Base-by-base conservation (phyloP, 2,113 vertebrate species). In the Mirounga angustirostris region DNA sequence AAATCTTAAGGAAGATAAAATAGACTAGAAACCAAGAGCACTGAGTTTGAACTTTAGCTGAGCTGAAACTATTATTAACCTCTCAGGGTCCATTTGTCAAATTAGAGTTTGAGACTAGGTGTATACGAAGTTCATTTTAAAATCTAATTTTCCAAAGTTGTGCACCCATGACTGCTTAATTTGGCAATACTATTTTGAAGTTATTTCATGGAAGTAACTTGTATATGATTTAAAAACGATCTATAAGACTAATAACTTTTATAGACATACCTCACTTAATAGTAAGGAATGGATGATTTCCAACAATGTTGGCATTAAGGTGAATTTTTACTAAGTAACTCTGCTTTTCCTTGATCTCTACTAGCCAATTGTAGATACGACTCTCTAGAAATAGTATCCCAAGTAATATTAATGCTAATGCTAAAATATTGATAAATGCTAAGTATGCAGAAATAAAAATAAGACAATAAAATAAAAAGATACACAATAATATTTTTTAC, bases 381-480 rank as follows among this genome's bases (percentile, higher is more conserved):
- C 18, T 81, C 40, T 58, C 22, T 94, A 71, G 65, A 95, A 95
- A 88, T 30, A 61, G 5, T 76, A 73, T 86, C 46, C 61, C 28
- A 86, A 67, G 89, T 86, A 95, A 96, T 79, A 95, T 78, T 88
- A 96, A 80, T 59, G 19, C 26, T 24, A 92, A 90, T 84, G 63
- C 26, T 89, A 95, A 94, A 95, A 88, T 91, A 96, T 63, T 92
- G 59, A 74, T 93, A 59, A 71, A 56, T 89, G 79, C 19, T 59
- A 95, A 89, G 30, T 86, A 89, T 87, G 36, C 3, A 65, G 40
- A 91, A 76, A 96, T 80, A 80, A 95, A 95, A 85, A 84, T 12
- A 83, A 96, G 67, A 30, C 36, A 97, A 92, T 90, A 71, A 89
- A 84, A 86, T 95, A 33, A 97, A 94, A 28, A 97, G 36, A 56